Percentiles rank a stretch among this genome's conserved stretches.
Evolutionary conservation across 1,140 invertebrate genomes (phyloP).

Genomic region (Agrypnia vestita): DNA sequence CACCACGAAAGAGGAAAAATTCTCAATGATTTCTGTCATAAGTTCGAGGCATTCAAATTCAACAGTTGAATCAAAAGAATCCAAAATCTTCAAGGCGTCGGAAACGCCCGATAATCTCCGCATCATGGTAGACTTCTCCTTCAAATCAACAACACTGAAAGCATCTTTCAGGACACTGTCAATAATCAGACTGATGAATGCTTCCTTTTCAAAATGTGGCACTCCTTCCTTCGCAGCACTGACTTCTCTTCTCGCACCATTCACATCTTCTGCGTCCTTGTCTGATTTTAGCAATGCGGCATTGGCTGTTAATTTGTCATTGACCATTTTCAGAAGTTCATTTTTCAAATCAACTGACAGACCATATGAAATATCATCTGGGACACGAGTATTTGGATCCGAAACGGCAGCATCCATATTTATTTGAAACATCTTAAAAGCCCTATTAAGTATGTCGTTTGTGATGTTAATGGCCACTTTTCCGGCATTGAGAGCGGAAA

Average conservation of each 20-base stretch:
- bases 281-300: neutral
- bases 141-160: neutral
- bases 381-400: neutral
- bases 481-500: neutral
- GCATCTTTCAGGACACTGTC: neutral
- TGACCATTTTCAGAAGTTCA: conserved; percentile 11
- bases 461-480: conserved; percentile 18
- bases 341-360: neutral
- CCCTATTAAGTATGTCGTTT: conserved; percentile 2
- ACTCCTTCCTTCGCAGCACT: neutral
- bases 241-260: neutral
- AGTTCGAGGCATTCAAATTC: conserved; percentile 47
- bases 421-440: neutral
- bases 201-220: neutral
- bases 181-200: neutral
- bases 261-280: neutral
- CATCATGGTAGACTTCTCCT: neutral
- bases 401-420: conserved; percentile 3
- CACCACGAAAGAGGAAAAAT: conserved; percentile 11
- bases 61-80: conserved; percentile 33
- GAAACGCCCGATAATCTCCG: conserved; percentile 2
- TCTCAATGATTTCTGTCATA: conserved; percentile 34
- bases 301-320: neutral
- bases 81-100: conserved; percentile 15
- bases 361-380: neutral